Evolutionary conservation across 2,113 vertebrate genomes (phyloP), one percentile per base, ranked within the genome.

Genomic region (Mirounga angustirostris): DNA sequence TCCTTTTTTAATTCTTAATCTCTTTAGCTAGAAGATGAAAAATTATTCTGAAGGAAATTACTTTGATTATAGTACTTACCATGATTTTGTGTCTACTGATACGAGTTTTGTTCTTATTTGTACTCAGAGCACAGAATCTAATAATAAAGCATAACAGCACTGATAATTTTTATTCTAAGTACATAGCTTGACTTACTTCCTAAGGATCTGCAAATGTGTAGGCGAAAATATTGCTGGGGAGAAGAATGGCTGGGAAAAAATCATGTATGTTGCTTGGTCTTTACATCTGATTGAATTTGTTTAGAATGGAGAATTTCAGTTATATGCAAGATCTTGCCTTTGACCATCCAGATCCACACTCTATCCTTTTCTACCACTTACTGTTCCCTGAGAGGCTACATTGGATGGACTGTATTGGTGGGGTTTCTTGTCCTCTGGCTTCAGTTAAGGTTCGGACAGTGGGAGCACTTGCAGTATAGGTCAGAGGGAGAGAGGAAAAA

Each of bases 41-140:
- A 89, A 43, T 63, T 81, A 89, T 96, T 89, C 65, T 94, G 21
- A 82, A 82, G 54, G 40, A 92, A 95, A 91, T 3, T 52, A 56
- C 22, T 71, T 86, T 40, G 33, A 63, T 89, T 79, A 85, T 81
- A 85, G 89, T 94, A 92, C 63, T 97, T 96, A 93, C 43, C 19
- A 36, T 21, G 69, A 36, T 63, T 89, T 84, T 84, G 28, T 84
- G 6, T 80, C 78, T 91, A 76, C 46, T 95, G 85, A 71, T 94
- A 50, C 1, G 58, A 76, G 13, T 92, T 95, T 82, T 93, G 15
- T 91, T 91, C 63, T 86, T 80, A 84, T 91, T 82, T 84, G 11
- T 63, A 86, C 9, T 78, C n/a, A 61, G 24, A 85, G 14, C 36
- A 65, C n/a, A 85, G 6, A 85, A 93, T 91, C 88, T 93, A 79